Base-by-base conservation (phyloP, 2,113 vertebrate genomes). In the Potamarius usumacintae region DNA sequence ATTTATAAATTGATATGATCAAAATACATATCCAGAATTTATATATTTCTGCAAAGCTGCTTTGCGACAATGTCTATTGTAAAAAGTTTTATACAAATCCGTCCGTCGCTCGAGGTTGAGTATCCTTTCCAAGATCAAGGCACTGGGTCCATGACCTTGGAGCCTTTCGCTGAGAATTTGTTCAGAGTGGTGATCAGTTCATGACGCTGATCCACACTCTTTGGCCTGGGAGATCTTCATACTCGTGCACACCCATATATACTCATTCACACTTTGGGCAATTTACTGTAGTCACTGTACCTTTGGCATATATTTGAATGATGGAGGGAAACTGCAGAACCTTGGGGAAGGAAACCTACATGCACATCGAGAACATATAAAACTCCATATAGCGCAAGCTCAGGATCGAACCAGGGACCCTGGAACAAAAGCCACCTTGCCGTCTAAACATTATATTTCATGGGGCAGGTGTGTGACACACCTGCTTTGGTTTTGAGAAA, bases 401-500 rank as follows among this genome's bases (percentile, higher is more conserved):
- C 25, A 30, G 76, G 15, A 78, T n/a, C 2, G 1, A 25, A 53
- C 11, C 50, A 78, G 78, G 27, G 27, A 79, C 18, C 69, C 8
- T 76, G 42, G 20, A 76, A 4, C n/a, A 58, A 20, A 20, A 9
- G 17, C 15, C 17, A 20, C 30, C 0, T 0, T 81, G 77, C 77
- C 1, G 1, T 27, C 7, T n/a, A 17, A 63, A 69, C 50, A 57
- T 8, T 42, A 34, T 74, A 65, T 69, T 65, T 53, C n/a, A 27
- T 86, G 22, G 7, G 78, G 76, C 88, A 89, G 88, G 78, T 88
- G 86, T 86, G 55, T 9, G 10, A 18, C 18, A 25, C 85, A 87
- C 88, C 76, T 89, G 87, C 78, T 55, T 88, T 34, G 25, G 60
- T 52, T 62, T 62, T 85, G 42, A 67, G 76, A 65, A 81, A 58